A percentile compares a stretch with the other conserved stretches of the same genome.
Conservation (phyloP, 2,797 vertebrate species). For the Malacoraja senta region DNA sequence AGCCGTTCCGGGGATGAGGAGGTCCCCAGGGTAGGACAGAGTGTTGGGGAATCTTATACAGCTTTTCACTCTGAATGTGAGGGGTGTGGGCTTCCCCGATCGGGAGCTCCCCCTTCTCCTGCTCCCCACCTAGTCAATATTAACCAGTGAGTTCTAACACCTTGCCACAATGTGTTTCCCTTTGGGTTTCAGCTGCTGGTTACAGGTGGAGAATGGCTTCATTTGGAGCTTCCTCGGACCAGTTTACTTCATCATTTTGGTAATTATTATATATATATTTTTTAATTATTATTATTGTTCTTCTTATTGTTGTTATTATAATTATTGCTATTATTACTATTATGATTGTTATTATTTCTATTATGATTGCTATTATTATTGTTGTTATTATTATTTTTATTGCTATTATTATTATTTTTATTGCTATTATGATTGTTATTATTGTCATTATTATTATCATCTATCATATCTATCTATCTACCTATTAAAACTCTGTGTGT, state of each 20-base stretch:
- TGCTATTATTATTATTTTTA: too few relatives aligned
- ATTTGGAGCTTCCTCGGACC: conserved; percentile 24
- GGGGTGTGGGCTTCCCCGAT: not conserved
- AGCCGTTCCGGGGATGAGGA: not conserved
- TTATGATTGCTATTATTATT: too few relatives aligned
- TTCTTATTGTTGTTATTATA: too few relatives aligned
- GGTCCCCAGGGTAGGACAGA: not conserved
- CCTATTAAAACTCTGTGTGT: too few relatives aligned
- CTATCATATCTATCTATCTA: too few relatives aligned
- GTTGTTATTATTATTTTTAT: too few relatives aligned
- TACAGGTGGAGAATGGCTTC: conserved; percentile 16
- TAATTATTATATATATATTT: not conserved
- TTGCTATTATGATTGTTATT: too few relatives aligned
- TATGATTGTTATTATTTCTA: too few relatives aligned
- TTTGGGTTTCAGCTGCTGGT: conserved; percentile 27
- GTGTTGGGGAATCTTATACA: too few relatives aligned
- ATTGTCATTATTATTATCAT: too few relatives aligned
- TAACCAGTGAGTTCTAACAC: not conserved
- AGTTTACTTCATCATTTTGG: conserved; percentile 24
- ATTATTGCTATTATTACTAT: too few relatives aligned
- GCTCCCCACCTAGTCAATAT: not conserved
- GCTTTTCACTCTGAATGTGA: not conserved
- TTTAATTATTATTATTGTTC: too few relatives aligned
- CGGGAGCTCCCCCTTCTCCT: not conserved
- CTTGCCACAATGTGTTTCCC: not conserved